Base-by-base conservation (phyloP, 1,140 invertebrate species). In the Pectinophora gossypiella region DNA sequence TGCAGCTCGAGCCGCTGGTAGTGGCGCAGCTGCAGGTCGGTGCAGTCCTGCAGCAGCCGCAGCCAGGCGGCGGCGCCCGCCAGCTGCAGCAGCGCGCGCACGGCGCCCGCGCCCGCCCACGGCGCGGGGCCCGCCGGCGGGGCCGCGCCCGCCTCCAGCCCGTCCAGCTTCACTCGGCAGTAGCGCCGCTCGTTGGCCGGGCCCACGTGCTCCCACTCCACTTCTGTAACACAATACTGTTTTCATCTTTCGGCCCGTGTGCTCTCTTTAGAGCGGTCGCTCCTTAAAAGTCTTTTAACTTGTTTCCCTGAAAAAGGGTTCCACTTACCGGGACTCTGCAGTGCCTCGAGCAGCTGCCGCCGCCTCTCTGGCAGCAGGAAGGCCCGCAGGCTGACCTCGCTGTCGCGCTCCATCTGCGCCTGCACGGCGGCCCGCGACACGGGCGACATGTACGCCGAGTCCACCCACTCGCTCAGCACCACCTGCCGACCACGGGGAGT, bases 141-240 rank as follows among this genome's bases (percentile, higher is more conserved):
- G 22, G 83, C 19, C 81, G 60, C 19, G 1, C 54, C 0, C 53
- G 56, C 22, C 61, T 13, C 61, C 1, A 59, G 58, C 55, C 79
- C 78, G n/a, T 64, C 54, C 1, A 89, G 87, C 12, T 90, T 73
- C 2, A 91, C 84, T 15, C 91, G 65, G 64, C 91, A 89, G 60
- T 94, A 93, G 56, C 89, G 90, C 36, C 89, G 87, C 58, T 89
- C 79, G 77, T 93, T 91, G 0, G 91, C 85, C 12, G 92, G 92
- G 7, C 92, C 91, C 19, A 89, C 78, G 20, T 63, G 68, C 21
- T 80, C 86, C 93, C 93, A 94, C 13, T 65, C 70, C 3, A 92
- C 85, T 18, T 74, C 73, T 68, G 60, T 16, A 62, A 48, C 52
- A 49, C 48, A 3, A 32, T 3, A n/a, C n/a, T n/a, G n/a, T n/a